Conservation (phyloP, 1,140 invertebrate genomes). For the Bombus superbus region DNA sequence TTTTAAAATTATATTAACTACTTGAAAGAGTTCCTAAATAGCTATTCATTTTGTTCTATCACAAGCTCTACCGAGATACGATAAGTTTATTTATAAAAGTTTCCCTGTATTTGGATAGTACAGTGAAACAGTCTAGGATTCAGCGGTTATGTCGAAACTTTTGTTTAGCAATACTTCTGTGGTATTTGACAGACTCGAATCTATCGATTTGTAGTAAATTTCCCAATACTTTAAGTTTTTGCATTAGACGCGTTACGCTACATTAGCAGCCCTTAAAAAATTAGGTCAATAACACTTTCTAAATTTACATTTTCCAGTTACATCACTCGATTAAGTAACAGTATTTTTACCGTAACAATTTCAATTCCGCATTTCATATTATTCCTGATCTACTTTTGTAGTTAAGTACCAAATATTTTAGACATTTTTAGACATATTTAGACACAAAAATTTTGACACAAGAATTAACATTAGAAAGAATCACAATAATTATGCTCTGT, state of each 20-base stretch:
- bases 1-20: neutral
- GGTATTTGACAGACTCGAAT: neutral
- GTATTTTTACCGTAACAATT: neutral
- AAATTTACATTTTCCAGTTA: neutral
- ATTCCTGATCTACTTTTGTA: no score
- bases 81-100: neutral
- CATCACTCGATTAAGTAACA: constrained; percentile 5
- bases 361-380: neutral
- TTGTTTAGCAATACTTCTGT: neutral
- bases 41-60: neutral
- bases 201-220: neutral
- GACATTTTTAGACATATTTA: no score
- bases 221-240: constrained; percentile 29
- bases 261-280: neutral
- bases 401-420: no score
- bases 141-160: neutral
- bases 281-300: constrained; percentile 38
- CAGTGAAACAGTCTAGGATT: no score
- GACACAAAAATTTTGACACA: no score
- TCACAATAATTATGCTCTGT: no score
- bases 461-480: no score
- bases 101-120: neutral
- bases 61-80: neutral
- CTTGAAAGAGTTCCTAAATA: no score
- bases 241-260: constrained; percentile 1